Base-by-base conservation (phyloP, 2,888 invertebrate species). In the Furcula furcula region DNA sequence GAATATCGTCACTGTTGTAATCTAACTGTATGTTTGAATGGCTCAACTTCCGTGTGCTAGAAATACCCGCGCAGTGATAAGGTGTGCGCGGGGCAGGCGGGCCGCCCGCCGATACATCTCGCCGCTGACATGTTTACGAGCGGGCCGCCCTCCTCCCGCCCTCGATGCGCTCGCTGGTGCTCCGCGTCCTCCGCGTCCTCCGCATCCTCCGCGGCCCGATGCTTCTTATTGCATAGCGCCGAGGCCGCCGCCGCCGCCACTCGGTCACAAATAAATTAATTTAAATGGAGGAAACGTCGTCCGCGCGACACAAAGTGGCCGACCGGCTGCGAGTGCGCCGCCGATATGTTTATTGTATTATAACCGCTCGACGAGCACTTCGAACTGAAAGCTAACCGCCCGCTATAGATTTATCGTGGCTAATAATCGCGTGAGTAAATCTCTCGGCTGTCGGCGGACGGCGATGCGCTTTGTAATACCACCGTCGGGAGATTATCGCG, bases 101-200 rank as follows among this genome's bases (percentile, higher is more conserved):
- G 49, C 53, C 55, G 55, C 45, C 48, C 34, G 56, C 44, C 63
- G 44, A 69, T 73, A 56, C 64, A 60, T 80, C 71, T 74, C 67
- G 40, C 31, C 53, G 44, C 45, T 76, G 82, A 80, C 82, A 77
- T 79, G 61, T 81, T 81, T 76, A 80, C 67, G 75, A 75, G 61
- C 55, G 31, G 29, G 25, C 34, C 40, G 46, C 47, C 45, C 36
- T 20, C 39, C 39, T 36, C 47, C 45, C 31, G 29, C 34, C 21
- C 31, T 34, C 32, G 34, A 34, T 45, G 36, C 41, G 34, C 30
- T 31, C 40, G 32, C 39, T 7, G 19, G 29, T 16, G 29, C 32
- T 14, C 12, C 16, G 7, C 29, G 25, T 13, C 16, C 34, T 23
- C 15, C 27, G 29, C 36, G n/a, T n/a, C n/a, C n/a, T n/a, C 29